phyloP scores from a whole-genome alignment of 30 jellyfish, hydroid and myxozoan genomes.

The Pelagia noctiluca region DNA sequence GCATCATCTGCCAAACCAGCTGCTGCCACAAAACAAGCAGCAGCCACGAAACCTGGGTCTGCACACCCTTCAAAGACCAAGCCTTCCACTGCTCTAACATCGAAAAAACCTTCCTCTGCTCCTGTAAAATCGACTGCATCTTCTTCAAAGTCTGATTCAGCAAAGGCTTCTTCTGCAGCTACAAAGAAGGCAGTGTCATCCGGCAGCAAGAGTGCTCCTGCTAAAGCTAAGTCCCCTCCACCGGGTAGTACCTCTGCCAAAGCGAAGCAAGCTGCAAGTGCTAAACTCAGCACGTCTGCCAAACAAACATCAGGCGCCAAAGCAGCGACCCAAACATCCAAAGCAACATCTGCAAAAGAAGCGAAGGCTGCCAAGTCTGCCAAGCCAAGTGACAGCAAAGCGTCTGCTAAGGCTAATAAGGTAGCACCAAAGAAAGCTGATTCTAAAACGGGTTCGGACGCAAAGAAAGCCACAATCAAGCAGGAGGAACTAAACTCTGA shows the following conservation, averaged over 20 bases:
- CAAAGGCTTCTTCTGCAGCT: constrained; percentile 45
- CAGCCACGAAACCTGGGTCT: constrained; percentile 35
- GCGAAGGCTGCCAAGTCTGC: constrained; percentile 6
- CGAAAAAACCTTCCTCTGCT: constrained; percentile 66
- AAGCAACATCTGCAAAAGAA: constrained; percentile 27
- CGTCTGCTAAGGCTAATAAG: constrained; percentile 26
- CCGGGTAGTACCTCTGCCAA: constrained; percentile 18
- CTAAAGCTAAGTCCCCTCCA: constrained; percentile 20
- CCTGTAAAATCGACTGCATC: constrained; percentile 28
- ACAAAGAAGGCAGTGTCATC: constrained; percentile 28
- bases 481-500: constrained; percentile 11
- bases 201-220: constrained; percentile 2
- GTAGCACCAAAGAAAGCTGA: constrained; percentile 11
- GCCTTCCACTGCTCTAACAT: constrained; percentile 23
- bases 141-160: constrained; percentile 46
- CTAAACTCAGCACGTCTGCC: constrained; percentile 24
- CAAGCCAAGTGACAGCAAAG: not conserved
- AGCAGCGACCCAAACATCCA: not conserved
- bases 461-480: constrained; percentile 5
- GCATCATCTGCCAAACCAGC: constrained; percentile 17
- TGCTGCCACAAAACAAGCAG: constrained; percentile 11
- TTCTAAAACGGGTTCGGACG: constrained; percentile 4
- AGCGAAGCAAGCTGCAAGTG: constrained; percentile 16
- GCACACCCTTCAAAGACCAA: no score
- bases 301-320: not conserved